Conservation (phyloP, 1,140 invertebrate species). For the Diprion similis region DNA sequence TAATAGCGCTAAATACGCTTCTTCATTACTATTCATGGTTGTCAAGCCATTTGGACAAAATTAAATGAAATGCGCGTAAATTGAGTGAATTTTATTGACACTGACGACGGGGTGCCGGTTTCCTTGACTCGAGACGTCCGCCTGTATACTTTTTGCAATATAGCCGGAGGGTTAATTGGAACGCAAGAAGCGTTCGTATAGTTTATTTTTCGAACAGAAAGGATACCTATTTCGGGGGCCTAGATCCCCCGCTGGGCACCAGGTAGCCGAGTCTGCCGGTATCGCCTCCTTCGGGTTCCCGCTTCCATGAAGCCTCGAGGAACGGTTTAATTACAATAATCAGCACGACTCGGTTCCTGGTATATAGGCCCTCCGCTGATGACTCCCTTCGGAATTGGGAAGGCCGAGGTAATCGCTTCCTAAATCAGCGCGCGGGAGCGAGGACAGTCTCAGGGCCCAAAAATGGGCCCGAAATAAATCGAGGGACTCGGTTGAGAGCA, state of each 20-base stretch:
- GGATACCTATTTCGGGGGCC: conserved; percentile 15
- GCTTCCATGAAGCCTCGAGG: conserved; percentile 28
- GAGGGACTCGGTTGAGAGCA: too few species aligned
- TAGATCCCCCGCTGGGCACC: conserved; percentile 25
- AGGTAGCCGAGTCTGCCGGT: conserved; percentile 36
- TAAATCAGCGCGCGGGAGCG: conserved; percentile 10
- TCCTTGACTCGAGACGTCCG: neutral
- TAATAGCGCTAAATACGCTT: too few species aligned
- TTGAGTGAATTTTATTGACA: neutral
- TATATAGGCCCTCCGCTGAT: conserved; percentile 38
- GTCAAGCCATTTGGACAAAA: neutral
- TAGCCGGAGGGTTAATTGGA: neutral
- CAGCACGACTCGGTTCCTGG: conserved; percentile 48
- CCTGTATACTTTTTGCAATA: neutral
- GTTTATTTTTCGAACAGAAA: conserved; percentile 11
- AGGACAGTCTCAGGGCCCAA: neutral
- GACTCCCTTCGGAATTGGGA: conserved; percentile 39
- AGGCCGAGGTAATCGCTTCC: conserved; percentile 17
- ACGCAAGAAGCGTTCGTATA: neutral
- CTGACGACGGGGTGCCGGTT: neutral
- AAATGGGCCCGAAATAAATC: neutral
- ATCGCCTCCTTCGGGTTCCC: neutral
- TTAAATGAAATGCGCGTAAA: neutral
- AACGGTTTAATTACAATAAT: conserved; percentile 59
- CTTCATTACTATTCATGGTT: neutral